phyloP scores from a whole-genome alignment of 2,113 vertebrate genomes.

The Fulmarus glacialis region DNA sequence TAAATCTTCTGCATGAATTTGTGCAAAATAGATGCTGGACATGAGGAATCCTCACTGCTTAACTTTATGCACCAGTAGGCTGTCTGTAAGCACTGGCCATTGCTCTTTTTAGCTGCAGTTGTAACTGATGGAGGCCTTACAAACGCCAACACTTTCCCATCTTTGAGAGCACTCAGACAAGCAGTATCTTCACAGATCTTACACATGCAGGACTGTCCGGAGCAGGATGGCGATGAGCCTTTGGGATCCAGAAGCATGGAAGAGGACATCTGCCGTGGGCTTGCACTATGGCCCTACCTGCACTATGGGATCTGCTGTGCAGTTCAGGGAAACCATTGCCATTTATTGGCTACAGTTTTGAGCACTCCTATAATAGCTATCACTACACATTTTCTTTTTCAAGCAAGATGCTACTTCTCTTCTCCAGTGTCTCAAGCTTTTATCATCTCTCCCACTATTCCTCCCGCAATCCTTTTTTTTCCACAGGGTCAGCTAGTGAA shows the following conservation, averaged over 20 bases:
- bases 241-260: neutral
- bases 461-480: neutral
- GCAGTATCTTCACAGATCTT: neutral
- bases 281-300: neutral
- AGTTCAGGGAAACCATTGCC: neutral
- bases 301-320: neutral
- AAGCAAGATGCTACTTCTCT: neutral
- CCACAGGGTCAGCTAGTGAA: neutral
- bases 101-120: neutral
- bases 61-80: neutral
- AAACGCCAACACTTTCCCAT: neutral
- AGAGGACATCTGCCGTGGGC: neutral
- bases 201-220: neutral
- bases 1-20: neutral
- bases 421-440: neutral
- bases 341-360: neutral
- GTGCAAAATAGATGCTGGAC: neutral
- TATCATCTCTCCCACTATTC: neutral
- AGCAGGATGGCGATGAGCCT: neutral
- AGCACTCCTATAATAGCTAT: neutral
- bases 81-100: neutral
- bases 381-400: neutral
- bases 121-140: neutral
- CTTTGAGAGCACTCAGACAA: neutral
- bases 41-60: neutral